Evolutionary conservation across 2,113 vertebrate genomes (phyloP).

Genomic region (Gymnocephalus cernua): DNA sequence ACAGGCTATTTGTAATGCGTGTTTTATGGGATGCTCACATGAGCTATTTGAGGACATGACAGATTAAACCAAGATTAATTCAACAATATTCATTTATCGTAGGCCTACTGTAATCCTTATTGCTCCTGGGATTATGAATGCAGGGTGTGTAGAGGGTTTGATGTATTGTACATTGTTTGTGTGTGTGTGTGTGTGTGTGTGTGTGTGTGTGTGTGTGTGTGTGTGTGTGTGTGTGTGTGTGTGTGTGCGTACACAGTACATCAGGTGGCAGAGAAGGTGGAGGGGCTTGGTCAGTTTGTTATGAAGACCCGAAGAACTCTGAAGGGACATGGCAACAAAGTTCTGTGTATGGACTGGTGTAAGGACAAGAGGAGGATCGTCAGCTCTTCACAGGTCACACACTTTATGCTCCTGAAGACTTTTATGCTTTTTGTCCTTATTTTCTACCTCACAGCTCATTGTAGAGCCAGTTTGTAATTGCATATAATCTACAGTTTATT

Average conservation of each 20-base stretch:
- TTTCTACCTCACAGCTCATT: not conserved
- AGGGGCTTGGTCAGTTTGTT: constrained; percentile 95
- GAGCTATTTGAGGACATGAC: not conserved
- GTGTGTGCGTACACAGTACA: constrained; percentile 86
- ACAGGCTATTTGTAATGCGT: not conserved
- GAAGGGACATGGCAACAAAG: constrained; percentile 99
- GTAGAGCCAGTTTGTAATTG: not conserved
- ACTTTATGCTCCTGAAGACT: not conserved
- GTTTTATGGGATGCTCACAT: not conserved
- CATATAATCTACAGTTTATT: not conserved
- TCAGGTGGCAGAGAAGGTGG: constrained; percentile 97
- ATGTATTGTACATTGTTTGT: constrained; percentile 10
- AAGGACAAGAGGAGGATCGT: constrained; percentile 97
- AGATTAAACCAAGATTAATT: constrained; percentile 36
- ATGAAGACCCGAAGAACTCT: constrained; percentile 98
- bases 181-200: constrained; percentile 6
- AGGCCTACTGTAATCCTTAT: constrained; percentile 48
- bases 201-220: constrained; percentile 4
- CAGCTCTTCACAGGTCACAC: constrained; percentile 96
- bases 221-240: constrained; percentile 39
- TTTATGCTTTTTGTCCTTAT: not conserved
- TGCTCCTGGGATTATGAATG: constrained; percentile 25
- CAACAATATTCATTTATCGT: constrained; percentile 2
- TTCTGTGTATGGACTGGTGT: constrained; percentile 99
- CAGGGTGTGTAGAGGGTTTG: constrained; percentile 10